Base-by-base conservation (phyloP, 2,888 invertebrate genomes). In the Temnothorax rugatulus region DNA sequence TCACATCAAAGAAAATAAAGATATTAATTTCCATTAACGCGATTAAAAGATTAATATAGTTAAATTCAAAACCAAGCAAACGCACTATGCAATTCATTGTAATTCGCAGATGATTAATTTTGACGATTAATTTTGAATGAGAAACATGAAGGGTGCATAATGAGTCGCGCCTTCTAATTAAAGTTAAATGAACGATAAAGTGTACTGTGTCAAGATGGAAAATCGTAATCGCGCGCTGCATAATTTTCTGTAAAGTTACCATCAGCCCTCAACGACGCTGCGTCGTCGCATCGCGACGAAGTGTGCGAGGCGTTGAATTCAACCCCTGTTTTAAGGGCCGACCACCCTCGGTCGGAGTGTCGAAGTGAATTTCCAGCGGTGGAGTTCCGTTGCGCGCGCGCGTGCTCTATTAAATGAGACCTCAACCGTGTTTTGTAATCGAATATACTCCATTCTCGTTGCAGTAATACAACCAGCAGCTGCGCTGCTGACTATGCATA, bases 401-500 rank as follows among this genome's bases (percentile, higher is more conserved):
- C 44, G 44, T 63, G 81, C 81, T 61, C 75, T 82, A 82, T 82
- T 83, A 85, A 87, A 85, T 79, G 85, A 87, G 84, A 86, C 84
- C 82, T 86, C 84, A 87, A 87, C 84, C 84, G 76, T 87, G 82
- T 85, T 84, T 86, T 83, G 68, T 89, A 87, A 87, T 89, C 79
- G 86, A 85, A 87, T 87, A 87, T 88, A 88, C 83, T 83, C 83
- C 83, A 86, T 88, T 88, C 83, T 85, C 85, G 85, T 88, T 87
- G 87, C 85, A 88, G 87, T 77, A 85, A 85, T 88, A 87, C 87
- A 85, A 87, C 84, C 87, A 84, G 82, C 87, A 84, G 82, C 87
- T 88, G 85, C 87, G 85, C 87, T 88, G 85, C 87, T 83, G 85
- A 88, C 88, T 88, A 82, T 85, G 85, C 84, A 89, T 88, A 88